These are phyloP conservation scores for Melopsittacus undulatus DNA, from an alignment of 2,797 vertebrate species.

Conservation along the genomic window DNA sequence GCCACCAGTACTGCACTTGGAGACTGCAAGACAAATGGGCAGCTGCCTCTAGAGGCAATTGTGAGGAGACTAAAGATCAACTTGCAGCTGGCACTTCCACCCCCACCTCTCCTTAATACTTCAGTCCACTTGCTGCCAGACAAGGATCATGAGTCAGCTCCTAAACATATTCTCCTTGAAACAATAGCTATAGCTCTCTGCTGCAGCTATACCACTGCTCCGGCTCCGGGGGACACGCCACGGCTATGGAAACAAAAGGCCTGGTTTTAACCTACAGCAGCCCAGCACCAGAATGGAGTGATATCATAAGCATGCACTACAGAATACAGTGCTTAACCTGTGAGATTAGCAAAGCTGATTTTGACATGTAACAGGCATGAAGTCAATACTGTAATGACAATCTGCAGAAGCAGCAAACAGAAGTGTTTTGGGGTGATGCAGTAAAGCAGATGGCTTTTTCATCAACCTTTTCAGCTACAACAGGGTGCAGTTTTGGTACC, in stretches of 20 bases:
- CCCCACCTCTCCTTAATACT: slow-evolving; percentile 42
- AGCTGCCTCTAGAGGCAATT: slow-evolving; percentile 63
- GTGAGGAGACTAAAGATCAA: slow-evolving; percentile 62
- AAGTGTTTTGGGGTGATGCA: not conserved
- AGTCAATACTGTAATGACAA: not conserved
- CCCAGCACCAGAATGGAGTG: not conserved
- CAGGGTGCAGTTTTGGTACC: not conserved
- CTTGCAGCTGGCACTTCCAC: slow-evolving; percentile 56
- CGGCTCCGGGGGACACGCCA: not conserved
- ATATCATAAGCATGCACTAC: not conserved
- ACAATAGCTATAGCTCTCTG: slow-evolving; percentile 30
- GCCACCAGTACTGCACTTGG: not conserved
- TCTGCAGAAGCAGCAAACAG: not conserved
- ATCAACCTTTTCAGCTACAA: not conserved
- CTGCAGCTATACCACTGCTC: not conserved
- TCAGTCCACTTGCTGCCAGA: slow-evolving; percentile 48
- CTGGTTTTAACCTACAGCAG: slow-evolving; percentile 7
- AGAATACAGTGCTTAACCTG: not conserved
- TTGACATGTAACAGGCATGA: not conserved
- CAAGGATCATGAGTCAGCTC: slow-evolving; percentile 59
- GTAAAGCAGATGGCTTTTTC: slow-evolving; percentile 26
- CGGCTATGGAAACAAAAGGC: not conserved
- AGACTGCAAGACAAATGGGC: slow-evolving; percentile 50
- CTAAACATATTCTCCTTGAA: slow-evolving; percentile 33
- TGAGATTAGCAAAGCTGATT: not conserved